phyloP scores from a whole-genome alignment of 2,797 vertebrate species.

The Melopsittacus undulatus region DNA sequence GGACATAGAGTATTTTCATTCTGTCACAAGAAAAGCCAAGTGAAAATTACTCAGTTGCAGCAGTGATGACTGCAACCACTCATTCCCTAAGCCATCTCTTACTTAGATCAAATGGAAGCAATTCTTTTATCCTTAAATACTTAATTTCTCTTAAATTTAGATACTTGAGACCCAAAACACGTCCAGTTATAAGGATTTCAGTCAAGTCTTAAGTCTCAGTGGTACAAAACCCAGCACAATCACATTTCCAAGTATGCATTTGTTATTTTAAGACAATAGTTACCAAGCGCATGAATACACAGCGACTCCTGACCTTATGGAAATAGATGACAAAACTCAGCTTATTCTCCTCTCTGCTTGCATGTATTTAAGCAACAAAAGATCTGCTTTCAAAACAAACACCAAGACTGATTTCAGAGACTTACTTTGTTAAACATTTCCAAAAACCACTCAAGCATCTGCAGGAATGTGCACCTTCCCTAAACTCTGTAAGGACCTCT shows the following conservation, averaged over 20 bases:
- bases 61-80: rapidly evolving
- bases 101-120: not conserved
- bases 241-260: not conserved
- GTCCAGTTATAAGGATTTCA: not conserved
- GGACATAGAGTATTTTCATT: constrained; percentile 87
- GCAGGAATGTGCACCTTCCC: rapidly evolving
- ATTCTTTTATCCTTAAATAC: not conserved
- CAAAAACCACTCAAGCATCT: not conserved
- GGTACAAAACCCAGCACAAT: not conserved
- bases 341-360: not conserved
- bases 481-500: not conserved
- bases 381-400: not conserved
- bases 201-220: not conserved
- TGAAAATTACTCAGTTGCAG: not conserved
- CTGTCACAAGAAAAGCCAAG: constrained; percentile 66
- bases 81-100: rapidly evolving
- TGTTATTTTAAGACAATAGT: not conserved
- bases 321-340: not conserved
- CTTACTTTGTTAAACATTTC: not conserved
- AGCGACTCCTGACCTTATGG: rapidly evolving
- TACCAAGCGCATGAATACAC: rapidly evolving
- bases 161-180: not conserved
- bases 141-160: not conserved
- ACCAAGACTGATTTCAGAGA: not conserved
- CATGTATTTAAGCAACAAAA: not conserved